Percentiles rank a stretch among this genome's conserved stretches.
phyloP scores from a whole-genome alignment of 2,113 vertebrate species.

The Hippocampus zosterae region DNA sequence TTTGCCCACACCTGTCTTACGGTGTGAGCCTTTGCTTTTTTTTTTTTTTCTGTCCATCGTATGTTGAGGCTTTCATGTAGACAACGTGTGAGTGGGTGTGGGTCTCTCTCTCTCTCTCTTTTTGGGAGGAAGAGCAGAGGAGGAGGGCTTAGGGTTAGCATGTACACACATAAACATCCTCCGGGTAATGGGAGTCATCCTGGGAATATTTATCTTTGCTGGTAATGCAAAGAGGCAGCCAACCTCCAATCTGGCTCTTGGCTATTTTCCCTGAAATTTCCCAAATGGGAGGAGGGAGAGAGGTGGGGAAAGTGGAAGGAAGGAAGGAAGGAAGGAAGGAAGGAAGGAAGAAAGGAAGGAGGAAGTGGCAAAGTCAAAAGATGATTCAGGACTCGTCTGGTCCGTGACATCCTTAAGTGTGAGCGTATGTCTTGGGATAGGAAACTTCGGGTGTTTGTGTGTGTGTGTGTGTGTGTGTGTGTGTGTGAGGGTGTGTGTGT shows the following conservation, averaged over 20 bases:
- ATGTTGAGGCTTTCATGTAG: background rate
- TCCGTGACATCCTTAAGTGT: slow-evolving; percentile 35
- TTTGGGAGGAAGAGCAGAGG: slow-evolving; percentile 24
- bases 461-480: too few relatives aligned
- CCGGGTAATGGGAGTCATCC: slow-evolving; percentile 71
- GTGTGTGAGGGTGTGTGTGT: accelerated
- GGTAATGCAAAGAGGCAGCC: slow-evolving; percentile 79
- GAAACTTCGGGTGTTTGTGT: background rate
- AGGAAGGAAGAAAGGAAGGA: background rate
- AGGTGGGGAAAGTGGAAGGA: slow-evolving; percentile 19
- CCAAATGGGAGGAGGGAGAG: slow-evolving; percentile 22
- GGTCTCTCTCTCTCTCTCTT: slow-evolving; percentile 10
- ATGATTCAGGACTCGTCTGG: slow-evolving; percentile 46
- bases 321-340: slow-evolving; percentile 16
- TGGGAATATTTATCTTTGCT: slow-evolving; percentile 79
- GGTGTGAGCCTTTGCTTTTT: background rate
- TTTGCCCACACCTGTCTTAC: background rate
- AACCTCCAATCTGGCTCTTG: slow-evolving; percentile 74
- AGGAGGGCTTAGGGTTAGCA: slow-evolving; percentile 37
- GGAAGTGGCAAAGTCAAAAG: slow-evolving; percentile 3
- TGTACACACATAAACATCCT: slow-evolving; percentile 73
- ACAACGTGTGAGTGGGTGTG: background rate
- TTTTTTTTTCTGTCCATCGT: background rate
- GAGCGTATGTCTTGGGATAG: slow-evolving; percentile 11
- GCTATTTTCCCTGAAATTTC: slow-evolving; percentile 71